These are phyloP conservation scores for Tyrannus savana DNA, from an alignment of 2,113 vertebrate species.

Conservation along the genomic window DNA sequence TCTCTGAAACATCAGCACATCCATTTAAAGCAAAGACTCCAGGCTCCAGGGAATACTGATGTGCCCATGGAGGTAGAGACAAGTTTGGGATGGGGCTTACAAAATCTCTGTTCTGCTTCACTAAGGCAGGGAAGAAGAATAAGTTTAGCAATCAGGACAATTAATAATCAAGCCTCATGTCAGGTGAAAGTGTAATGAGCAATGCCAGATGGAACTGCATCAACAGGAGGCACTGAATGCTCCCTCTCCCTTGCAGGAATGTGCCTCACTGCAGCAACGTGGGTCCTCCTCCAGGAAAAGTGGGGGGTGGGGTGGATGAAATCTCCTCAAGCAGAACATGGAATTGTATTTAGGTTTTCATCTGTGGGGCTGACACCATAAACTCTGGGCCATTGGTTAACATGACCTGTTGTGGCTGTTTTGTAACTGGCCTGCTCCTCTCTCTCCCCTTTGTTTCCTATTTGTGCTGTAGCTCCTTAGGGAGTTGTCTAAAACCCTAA, in stretches of 20 bases:
- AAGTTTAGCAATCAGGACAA: neutral
- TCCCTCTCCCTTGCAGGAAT: neutral
- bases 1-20: neutral
- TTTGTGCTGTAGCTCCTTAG: neutral
- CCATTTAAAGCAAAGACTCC: neutral
- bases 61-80: neutral
- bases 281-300: neutral
- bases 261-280: fast-evolving
- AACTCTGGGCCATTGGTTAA: neutral
- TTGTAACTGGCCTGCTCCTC: neutral
- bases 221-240: neutral
- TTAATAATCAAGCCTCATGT: neutral
- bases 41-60: neutral
- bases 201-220: neutral
- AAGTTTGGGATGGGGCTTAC: neutral
- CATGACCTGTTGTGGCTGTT: neutral
- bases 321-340: neutral
- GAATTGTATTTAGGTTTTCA: neutral
- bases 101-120: neutral
- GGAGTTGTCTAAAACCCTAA: neutral
- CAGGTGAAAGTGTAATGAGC: constrained; percentile 49
- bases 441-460: neutral
- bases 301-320: neutral
- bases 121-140: neutral
- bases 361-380: neutral